Conservation (phyloP, 2,113 vertebrate genomes). For the Tetrax tetrax region DNA sequence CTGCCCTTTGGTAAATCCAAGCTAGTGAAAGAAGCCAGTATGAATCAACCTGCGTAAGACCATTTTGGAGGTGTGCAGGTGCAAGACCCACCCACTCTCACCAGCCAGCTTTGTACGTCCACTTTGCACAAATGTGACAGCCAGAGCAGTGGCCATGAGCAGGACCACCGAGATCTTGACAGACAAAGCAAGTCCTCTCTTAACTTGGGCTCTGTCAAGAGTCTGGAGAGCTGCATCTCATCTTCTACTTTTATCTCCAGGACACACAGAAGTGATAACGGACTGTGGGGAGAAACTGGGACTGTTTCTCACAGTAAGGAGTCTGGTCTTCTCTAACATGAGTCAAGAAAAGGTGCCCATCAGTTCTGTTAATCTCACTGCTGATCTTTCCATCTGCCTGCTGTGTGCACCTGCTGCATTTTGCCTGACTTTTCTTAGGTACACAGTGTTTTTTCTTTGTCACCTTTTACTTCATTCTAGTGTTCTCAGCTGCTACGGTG, state of each 20-base stretch:
- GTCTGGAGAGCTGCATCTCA: not conserved
- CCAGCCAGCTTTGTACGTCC: not conserved
- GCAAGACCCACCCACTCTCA: not conserved
- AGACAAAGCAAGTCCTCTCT: not conserved
- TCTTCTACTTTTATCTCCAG: not conserved
- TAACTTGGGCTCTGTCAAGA: not conserved
- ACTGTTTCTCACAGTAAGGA: not conserved
- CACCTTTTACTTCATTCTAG: not conserved
- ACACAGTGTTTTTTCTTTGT: not conserved
- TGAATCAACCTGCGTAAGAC: not conserved
- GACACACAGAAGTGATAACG: not conserved
- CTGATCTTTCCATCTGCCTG: not conserved
- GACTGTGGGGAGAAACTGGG: not conserved
- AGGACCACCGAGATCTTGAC: not conserved
- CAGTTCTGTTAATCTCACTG: not conserved
- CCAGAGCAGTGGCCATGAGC: not conserved
- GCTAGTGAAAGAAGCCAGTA: not conserved
- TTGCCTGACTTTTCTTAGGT: not conserved
- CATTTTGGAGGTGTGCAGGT: not conserved
- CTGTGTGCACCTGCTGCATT: fast-evolving
- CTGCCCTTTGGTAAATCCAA: not conserved
- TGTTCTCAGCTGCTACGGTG: not conserved
- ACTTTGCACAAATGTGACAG: fast-evolving
- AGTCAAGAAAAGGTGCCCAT: not conserved
- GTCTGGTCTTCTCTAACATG: not conserved